These are phyloP conservation scores for Falco cherrug DNA, from an alignment of 2,797 vertebrate genomes.

Conservation along the genomic window DNA sequence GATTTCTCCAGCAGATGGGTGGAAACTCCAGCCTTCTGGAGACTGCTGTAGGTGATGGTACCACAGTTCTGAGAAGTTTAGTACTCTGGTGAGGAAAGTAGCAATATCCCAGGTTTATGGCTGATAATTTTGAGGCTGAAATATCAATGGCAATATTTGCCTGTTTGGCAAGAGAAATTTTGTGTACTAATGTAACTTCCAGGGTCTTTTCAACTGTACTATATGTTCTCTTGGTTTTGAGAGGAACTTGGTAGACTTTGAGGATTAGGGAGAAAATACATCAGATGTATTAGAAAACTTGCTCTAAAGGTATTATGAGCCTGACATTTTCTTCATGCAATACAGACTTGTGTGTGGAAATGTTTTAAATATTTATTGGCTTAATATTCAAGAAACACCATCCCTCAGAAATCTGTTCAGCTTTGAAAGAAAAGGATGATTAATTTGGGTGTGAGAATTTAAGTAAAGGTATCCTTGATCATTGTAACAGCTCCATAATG, in stretches of 20 bases:
- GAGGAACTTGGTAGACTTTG: not conserved
- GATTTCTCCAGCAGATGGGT: not conserved
- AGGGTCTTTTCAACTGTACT: not conserved
- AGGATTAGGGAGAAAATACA: not conserved
- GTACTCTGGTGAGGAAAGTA: not conserved
- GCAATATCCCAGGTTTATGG: not conserved
- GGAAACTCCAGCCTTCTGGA: not conserved
- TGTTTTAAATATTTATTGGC: not conserved
- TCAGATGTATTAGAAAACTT: not conserved
- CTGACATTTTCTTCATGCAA: not conserved
- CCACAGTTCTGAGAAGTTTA: not conserved
- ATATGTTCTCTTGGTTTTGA: not conserved
- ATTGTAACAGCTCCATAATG: not conserved
- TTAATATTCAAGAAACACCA: not conserved
- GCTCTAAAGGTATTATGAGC: not conserved
- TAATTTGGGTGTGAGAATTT: not conserved
- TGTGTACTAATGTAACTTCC: not conserved
- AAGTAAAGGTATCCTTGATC: not conserved
- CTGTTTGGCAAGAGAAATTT: not conserved
- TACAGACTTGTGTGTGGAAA: not conserved
- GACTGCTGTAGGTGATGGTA: not conserved
- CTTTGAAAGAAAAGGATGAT: not conserved
- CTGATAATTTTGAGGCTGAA: not conserved
- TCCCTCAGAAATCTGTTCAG: not conserved
- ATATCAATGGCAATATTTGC: not conserved